Conservation (phyloP, 2,797 vertebrate species). For the Alosa sapidissima region DNA sequence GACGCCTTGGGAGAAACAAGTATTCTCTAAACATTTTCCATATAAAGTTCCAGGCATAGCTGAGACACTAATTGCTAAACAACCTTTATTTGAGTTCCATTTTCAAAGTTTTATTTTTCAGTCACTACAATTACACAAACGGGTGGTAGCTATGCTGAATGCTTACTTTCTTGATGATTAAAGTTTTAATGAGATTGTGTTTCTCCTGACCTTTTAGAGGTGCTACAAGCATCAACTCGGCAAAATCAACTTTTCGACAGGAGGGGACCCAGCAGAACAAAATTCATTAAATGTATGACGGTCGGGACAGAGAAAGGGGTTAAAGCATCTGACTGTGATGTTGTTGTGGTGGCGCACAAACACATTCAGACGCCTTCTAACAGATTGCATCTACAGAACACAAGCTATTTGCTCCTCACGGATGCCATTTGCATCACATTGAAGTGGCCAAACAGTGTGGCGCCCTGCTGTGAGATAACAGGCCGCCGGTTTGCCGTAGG, state of each 20-base stretch:
- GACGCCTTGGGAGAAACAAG: neutral
- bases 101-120: neutral
- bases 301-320: neutral
- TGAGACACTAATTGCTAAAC: neutral
- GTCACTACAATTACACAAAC: neutral
- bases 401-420: slow-evolving; percentile 6
- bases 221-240: slow-evolving; percentile 15
- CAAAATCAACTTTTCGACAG: neutral
- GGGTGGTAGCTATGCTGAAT: neutral
- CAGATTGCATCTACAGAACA: neutral
- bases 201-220: slow-evolving; percentile 16
- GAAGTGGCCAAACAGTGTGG: slow-evolving; percentile 40
- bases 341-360: slow-evolving; percentile 10
- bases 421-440: slow-evolving; percentile 37
- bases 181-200: slow-evolving; percentile 19
- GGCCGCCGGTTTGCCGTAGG: slow-evolving; percentile 33
- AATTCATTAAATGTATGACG: slow-evolving; percentile 5
- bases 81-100: neutral
- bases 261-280: neutral
- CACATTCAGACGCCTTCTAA: slow-evolving; percentile 9
- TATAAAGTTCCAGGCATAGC: neutral
- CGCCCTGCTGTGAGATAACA: slow-evolving; percentile 46
- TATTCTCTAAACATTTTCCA: neutral
- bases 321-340: slow-evolving; percentile 10
- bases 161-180: slow-evolving; percentile 24